Base-by-base conservation (phyloP, 2,113 vertebrate genomes). In the Trichechus manatus region DNA sequence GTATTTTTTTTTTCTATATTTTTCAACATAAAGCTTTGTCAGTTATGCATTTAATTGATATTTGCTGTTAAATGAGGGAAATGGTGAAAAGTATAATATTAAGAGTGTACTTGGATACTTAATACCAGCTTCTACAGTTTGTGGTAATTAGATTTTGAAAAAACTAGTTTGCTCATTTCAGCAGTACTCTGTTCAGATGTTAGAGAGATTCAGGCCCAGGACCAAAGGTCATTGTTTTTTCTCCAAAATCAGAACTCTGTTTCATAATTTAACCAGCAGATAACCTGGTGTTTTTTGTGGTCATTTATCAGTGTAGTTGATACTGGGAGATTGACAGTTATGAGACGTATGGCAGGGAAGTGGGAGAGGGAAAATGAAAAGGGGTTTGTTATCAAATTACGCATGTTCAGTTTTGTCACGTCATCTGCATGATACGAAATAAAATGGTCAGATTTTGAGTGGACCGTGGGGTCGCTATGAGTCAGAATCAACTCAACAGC, bases 311-410 rank as follows among this genome's bases (percentile, higher is more conserved):
- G 22, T 66, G 33, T 36, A 56, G 33, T 53, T 36, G 53, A 78
- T 47, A 61, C 5, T 42, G 33, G 66, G 13, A 31, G 81, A 53
- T 27, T 64, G 23, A 1, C 87, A 39, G 31, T 74, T 75, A 68
- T 31, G 39, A 47, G 42, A 13, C n/a, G 8, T 20, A 17, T 80
- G 44, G 13, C 64, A 25, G 87, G 53, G 87, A 74, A 29, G 44
- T 86, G 42, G 87, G 79, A 29, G 36, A 77, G 63, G 25, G 50
- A 75, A 77, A 64, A 9, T 66, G 33, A 63, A 82, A 47, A 74
- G 31, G 1, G 15, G 39, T 36, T 64, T 1, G 1, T 33, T 6
- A 3, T 29, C 44, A 33, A 3, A 15, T 39, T 23, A 14, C 1
- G 6, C 27, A 64, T 22, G 27, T 14, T 0, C 3, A 53, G 3